Evolutionary conservation across 2,888 invertebrate species (phyloP), one percentile per base, ranked within the genome.

Genomic region (Cerceris ruficornis): DNA sequence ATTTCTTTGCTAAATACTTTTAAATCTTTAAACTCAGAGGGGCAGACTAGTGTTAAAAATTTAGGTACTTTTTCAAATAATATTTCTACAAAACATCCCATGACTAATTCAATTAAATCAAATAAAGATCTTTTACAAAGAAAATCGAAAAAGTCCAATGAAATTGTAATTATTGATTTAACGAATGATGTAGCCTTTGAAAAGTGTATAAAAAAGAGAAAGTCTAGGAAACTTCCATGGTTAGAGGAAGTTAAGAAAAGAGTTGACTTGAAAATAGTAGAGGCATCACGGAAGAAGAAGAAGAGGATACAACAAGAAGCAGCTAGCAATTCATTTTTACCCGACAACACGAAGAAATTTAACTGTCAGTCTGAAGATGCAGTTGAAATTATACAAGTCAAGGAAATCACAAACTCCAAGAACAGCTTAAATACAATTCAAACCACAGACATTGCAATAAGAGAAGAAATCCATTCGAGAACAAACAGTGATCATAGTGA

Each of bases 121-220:
- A 79, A 69, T 28, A 83, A 80, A 73, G 59, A 65, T 74, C 71
- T 77, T 68, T 75, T 65, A 41, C 83, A 76, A 14, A 86, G 66
- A 81, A 77, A 80, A 57, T 59, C 71, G 11, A 90, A 87, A 74
- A 88, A 88, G 73, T 82, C 82, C 13, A 85, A 85, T 64, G 86
- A 91, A 54, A 87, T 91, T 75, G 80, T 90, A 66, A 72, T 90
- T 49, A 91, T 91, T n/a, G 91, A 91, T 83, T 76, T 91, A 55
- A 91, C 91, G 15, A 87, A 82, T 15, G 91, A 91, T 39, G 82
- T 82, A 57, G 84, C 82, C 39, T 80, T 80, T 60, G 88, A 90
- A 75, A 86, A 83, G 70, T 82, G 89, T 46, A 84, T 90, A 70
- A 90, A 87, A 39, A 86, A 85, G 6, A 83, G 85, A 28, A 88